A percentile compares a stretch with the other conserved stretches of the same genome.
Evolutionary conservation across 2,888 invertebrate species (phyloP).

Genomic region (Cryptophagus acutangulus): DNA sequence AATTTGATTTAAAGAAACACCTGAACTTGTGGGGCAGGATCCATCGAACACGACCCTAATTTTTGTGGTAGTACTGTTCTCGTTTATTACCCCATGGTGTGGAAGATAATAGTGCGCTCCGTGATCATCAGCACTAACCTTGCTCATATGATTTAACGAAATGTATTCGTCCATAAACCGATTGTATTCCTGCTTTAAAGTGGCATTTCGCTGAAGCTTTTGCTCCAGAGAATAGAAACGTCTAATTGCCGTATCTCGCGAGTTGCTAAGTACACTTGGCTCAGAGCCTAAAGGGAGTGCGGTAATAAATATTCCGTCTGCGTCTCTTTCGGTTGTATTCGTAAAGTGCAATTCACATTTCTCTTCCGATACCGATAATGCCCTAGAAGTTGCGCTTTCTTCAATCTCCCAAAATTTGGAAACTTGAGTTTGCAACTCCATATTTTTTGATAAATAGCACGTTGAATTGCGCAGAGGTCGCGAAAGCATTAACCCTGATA

Average conservation of each 20-base stretch:
- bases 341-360: not conserved
- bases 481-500: not conserved
- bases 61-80: too few species aligned
- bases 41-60: conserved; percentile 23
- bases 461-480: not conserved
- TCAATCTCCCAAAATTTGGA: not conserved
- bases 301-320: not conserved
- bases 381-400: not conserved
- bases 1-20: conserved; percentile 19
- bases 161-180: too few species aligned
- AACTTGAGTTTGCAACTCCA: not conserved
- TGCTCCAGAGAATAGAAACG: not conserved
- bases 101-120: too few species aligned
- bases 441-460: not conserved
- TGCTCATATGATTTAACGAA: too few species aligned
- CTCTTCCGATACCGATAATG: not conserved
- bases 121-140: too few species aligned
- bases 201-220: not conserved
- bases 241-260: not conserved
- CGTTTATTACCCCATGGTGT: too few species aligned
- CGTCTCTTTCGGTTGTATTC: not conserved
- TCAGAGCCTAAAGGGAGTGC: not conserved
- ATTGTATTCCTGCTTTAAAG: not conserved
- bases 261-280: not conserved
- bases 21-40: conserved; percentile 11